phyloP scores from a whole-genome alignment of 2,888 invertebrate genomes.

The Dynastes tityus region DNA sequence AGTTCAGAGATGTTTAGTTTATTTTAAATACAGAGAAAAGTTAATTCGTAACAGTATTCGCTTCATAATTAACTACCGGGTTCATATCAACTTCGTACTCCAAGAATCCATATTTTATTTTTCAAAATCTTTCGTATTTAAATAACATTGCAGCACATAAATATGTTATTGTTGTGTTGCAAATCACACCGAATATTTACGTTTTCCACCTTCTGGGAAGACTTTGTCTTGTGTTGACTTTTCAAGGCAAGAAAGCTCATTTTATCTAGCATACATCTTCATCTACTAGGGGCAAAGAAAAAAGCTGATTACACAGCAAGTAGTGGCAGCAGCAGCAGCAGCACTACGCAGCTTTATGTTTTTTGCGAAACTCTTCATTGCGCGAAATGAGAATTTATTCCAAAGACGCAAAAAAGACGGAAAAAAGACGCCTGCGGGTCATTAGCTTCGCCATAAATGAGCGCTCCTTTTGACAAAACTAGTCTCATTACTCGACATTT shows the following conservation, averaged over 20 bases:
- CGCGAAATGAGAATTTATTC: slow-evolving; percentile 9
- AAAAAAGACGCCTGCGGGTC: slow-evolving; percentile 27
- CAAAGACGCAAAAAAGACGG: background rate
- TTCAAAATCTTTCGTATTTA: too few relatives aligned
- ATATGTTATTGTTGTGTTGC: too few relatives aligned
- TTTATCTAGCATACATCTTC: background rate
- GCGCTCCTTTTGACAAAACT: slow-evolving; percentile 24
- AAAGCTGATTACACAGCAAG: background rate
- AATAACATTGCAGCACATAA: too few relatives aligned
- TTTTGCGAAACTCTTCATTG: background rate
- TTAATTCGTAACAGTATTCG: too few relatives aligned
- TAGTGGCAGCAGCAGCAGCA: background rate
- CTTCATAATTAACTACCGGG: too few relatives aligned
- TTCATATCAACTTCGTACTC: too few relatives aligned
- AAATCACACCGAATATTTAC: background rate
- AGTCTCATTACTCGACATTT: slow-evolving; percentile 30
- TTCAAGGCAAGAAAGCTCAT: background rate
- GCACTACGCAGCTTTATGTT: background rate
- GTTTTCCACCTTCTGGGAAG: background rate
- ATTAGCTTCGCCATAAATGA: slow-evolving; percentile 33
- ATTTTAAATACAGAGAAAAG: too few relatives aligned
- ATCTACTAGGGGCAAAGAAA: background rate
- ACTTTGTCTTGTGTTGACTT: background rate
- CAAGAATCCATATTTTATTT: too few relatives aligned
- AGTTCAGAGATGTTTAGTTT: too few relatives aligned